Percentiles rank a stretch among this genome's conserved stretches.
Conservation (phyloP, 2,113 vertebrate species). For the Calidris pugnax region DNA sequence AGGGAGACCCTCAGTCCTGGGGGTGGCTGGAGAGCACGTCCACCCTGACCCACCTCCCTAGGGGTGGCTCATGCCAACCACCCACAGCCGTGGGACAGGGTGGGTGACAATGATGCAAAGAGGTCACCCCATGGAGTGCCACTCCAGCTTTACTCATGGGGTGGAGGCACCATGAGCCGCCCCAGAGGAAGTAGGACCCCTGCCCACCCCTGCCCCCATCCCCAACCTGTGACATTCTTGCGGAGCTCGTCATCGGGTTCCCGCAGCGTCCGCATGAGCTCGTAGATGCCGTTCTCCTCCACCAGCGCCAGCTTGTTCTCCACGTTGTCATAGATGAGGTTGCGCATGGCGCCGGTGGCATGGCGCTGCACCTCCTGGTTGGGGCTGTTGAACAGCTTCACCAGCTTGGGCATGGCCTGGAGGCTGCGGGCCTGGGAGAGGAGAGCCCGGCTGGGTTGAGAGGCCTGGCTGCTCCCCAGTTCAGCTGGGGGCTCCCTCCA, state of each 20-base stretch:
- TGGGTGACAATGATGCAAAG: fast-evolving
- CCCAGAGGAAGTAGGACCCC: fast-evolving
- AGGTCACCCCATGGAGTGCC: fast-evolving
- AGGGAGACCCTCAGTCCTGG: fast-evolving
- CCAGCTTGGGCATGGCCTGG: constrained; percentile 87
- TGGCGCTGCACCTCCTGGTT: constrained; percentile 91
- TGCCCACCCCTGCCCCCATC: fast-evolving
- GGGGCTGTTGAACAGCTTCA: constrained; percentile 91
- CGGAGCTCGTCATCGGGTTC: constrained; percentile 88
- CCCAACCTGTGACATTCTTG: constrained; percentile 91
- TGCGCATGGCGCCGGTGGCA: constrained; percentile 90
- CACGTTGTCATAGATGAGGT: constrained; percentile 91
- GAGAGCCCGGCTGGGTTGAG: neutral
- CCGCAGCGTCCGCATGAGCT: constrained; percentile 81
- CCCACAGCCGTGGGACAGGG: fast-evolving
- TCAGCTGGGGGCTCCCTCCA: neutral
- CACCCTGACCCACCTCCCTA: fast-evolving
- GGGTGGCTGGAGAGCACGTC: fast-evolving
- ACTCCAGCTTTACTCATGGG: neutral
- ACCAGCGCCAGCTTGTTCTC: constrained; percentile 91
- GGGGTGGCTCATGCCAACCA: fast-evolving
- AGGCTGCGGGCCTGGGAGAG: constrained; percentile 83
- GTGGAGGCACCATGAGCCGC: fast-evolving
- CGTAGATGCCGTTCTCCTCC: constrained; percentile 85
- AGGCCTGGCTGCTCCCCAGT: fast-evolving